These are phyloP conservation scores for Aptenodytes forsteri DNA, from an alignment of 2,113 vertebrate species.

Conservation along the genomic window DNA sequence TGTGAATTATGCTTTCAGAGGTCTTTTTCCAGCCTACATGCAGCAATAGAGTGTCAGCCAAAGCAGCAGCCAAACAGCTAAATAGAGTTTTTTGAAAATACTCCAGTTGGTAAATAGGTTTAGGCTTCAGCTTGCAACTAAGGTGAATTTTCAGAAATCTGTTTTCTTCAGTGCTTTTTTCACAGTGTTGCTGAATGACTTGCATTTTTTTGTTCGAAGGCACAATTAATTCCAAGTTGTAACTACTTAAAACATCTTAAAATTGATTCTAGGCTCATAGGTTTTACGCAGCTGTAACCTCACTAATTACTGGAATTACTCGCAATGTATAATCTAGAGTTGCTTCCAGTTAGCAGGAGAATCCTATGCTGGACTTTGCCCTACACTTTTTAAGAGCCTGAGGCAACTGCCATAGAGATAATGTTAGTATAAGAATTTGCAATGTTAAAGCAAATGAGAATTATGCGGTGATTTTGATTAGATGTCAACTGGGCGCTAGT, in stretches of 20 bases:
- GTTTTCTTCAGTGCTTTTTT: neutral
- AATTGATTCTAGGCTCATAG: neutral
- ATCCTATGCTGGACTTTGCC: neutral
- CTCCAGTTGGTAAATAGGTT: neutral
- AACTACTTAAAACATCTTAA: neutral
- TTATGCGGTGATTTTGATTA: neutral
- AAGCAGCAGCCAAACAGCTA: neutral
- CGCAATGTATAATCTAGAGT: neutral
- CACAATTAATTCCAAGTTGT: neutral
- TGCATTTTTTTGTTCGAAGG: neutral
- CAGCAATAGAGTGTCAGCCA: neutral
- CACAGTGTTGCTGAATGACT: neutral
- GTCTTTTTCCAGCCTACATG: neutral
- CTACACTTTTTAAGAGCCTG: neutral
- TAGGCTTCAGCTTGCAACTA: neutral
- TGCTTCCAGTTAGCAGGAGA: neutral
- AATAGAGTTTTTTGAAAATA: neutral
- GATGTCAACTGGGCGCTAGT: accelerated
- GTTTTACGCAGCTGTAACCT: neutral
- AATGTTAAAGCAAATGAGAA: neutral
- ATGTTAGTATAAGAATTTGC: neutral
- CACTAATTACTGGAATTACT: neutral
- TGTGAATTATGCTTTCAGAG: neutral
- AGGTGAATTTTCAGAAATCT: neutral
- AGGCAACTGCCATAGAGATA: neutral